Conservation (phyloP, 53 echinoderm and acorn worm species). For the Zoroaster sp. region DNA sequence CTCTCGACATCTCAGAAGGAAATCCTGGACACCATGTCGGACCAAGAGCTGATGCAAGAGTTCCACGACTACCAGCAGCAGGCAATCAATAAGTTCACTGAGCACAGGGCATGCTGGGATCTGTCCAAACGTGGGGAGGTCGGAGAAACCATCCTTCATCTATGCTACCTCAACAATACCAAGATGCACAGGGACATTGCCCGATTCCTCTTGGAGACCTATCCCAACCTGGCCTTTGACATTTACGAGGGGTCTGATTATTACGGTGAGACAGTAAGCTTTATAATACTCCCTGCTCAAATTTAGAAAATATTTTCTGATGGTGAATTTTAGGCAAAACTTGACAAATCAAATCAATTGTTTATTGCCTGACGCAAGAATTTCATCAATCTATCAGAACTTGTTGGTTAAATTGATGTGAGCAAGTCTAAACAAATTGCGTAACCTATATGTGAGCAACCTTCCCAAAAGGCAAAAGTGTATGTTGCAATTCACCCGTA, state of each 20-base stretch:
- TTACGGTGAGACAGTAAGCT: conserved; percentile 69
- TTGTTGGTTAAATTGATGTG: too few species aligned
- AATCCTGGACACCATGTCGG: conserved; percentile 38
- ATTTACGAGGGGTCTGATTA: conserved; percentile 88
- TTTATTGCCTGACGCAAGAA: too few species aligned
- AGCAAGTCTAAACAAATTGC: too few species aligned
- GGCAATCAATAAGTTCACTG: conserved; percentile 77
- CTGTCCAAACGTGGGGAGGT: conserved; percentile 82
- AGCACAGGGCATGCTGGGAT: conserved; percentile 88
- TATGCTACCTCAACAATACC: conserved; percentile 91
- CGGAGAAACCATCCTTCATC: conserved; percentile 90
- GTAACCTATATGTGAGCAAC: too few species aligned
- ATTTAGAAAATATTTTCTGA: background rate
- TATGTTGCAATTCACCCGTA: too few species aligned
- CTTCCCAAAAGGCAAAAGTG: too few species aligned
- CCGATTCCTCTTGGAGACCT: conserved; percentile 63
- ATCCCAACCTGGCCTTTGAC: conserved; percentile 75
- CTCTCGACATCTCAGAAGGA: background rate
- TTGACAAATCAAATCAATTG: too few species aligned
- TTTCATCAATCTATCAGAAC: too few species aligned
- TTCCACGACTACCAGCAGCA: conserved; percentile 61
- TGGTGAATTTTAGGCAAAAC: too few species aligned
- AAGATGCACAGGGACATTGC: conserved; percentile 76
- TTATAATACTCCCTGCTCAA: too few species aligned
- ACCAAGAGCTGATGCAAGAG: conserved; percentile 71